Base-by-base conservation (phyloP, 2,797 vertebrate genomes). In the Gymnopithys bicolor region DNA sequence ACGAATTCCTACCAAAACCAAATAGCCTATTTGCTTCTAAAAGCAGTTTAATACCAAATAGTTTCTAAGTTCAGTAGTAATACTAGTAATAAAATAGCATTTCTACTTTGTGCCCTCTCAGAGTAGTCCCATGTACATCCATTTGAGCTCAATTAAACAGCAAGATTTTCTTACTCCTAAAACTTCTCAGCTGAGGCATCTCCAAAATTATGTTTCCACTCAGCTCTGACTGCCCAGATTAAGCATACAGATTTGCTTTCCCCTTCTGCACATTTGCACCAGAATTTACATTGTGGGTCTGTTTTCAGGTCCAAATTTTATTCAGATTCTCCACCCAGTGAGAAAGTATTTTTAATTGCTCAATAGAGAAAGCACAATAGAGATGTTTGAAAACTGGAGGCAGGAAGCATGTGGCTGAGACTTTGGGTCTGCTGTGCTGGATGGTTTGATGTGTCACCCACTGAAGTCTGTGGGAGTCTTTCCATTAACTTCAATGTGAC, bases 381-480 rank as follows among this genome's bases (percentile, higher is more conserved):
- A 76, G 37, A 32, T 30, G 66, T 53, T 22, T 85, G 75, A 93
- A 93, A 89, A 63, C 48, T 45, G 55, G 66, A 80, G 51, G 15
- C 63, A 56, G 56, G 37, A 43, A 62, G 62, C 58, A 56, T 2
- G 0, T 33, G 78, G 59, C 79, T 25, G 59, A 68, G 49, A 27
- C 37, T 37, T 37, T 1, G 3, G 49, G 79, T 91, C 60, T 70
- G 68, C 84, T 5, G 1, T 7, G 32, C 41, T 52, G 55, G 28
- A 4, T 0, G 3, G 75, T 87, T 96, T 93, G 79, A 87, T 89
- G 76, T 58, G 66, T 46, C 0, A 0, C 79, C 71, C 46, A 43
- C 58, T 94, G 82, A 93, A 81, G 87, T 77, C 93, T 48, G 69
- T 52, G 43, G 87, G 89, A 93, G 58, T 8, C 91, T 86, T 93